Percentiles rank a stretch among this genome's conserved stretches.
Evolutionary conservation across 2,888 invertebrate species (phyloP).

Genomic region (Andrena minutula): DNA sequence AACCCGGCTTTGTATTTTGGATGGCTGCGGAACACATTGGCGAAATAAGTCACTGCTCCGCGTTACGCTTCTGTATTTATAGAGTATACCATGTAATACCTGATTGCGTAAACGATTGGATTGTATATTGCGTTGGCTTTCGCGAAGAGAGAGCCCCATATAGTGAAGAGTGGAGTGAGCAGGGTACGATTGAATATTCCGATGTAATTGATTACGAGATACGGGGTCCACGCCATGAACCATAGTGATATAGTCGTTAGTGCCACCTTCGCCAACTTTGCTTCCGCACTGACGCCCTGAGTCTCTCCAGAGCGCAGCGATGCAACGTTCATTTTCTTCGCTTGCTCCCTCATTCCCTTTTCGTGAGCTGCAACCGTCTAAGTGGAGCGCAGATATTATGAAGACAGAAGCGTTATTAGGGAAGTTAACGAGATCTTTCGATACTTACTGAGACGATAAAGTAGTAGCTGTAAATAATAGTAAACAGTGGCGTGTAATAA

Average conservation of each 20-base stretch:
- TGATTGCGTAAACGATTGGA: conserved; percentile 87
- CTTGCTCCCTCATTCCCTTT: conserved; percentile 87
- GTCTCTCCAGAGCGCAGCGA: conserved; percentile 87
- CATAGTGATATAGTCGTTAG: conserved; percentile 88
- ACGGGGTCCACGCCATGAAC: conserved; percentile 90
- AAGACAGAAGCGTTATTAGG: not conserved
- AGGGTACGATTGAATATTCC: conserved; percentile 91
- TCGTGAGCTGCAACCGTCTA: conserved; percentile 87
- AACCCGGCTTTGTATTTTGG: conserved; percentile 92
- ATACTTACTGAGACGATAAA: conserved; percentile 86
- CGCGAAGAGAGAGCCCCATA: conserved; percentile 96
- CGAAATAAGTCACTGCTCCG: not conserved
- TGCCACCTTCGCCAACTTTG: conserved; percentile 88
- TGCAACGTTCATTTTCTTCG: conserved; percentile 89
- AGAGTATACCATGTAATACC: conserved; percentile 67
- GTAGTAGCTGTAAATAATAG: conserved; percentile 88
- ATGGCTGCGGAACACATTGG: conserved; percentile 86
- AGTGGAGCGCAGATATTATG: not conserved
- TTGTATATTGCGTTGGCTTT: conserved; percentile 86
- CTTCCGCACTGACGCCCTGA: conserved; percentile 86
- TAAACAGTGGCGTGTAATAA: conserved; percentile 85
- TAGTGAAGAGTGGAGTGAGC: conserved; percentile 92
- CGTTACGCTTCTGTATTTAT: too few relatives aligned
- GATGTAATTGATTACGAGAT: conserved; percentile 91
- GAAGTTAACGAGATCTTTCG: not conserved